Evolutionary conservation across 2,797 vertebrate genomes (phyloP).

Genomic region (Chaenodraco wilsoni): DNA sequence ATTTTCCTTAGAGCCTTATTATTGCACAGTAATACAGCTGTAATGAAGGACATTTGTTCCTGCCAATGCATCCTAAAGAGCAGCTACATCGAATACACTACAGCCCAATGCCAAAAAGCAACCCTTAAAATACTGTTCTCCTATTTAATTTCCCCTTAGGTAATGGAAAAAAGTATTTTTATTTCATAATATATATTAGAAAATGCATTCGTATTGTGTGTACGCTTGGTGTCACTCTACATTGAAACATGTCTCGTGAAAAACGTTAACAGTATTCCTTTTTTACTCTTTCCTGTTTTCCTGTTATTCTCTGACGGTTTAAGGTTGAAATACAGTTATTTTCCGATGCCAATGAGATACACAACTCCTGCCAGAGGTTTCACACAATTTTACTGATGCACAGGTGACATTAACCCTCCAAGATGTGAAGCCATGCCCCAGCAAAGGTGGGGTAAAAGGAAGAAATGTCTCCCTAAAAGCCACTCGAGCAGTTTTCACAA

Average conservation of each 20-base stretch:
- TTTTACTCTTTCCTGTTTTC: background rate
- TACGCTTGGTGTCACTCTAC: background rate
- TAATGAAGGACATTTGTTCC: background rate
- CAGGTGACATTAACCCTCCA: background rate
- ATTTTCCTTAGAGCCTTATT: background rate
- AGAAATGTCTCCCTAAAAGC: no score
- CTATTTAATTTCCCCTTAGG: background rate
- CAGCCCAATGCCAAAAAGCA: background rate
- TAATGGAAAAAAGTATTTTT: no score
- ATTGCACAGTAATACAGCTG: no score
- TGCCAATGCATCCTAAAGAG: background rate
- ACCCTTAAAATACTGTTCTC: background rate
- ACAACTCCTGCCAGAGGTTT: background rate
- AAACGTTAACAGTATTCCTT: no score
- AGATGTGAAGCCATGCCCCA: background rate
- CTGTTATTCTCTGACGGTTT: background rate
- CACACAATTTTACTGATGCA: background rate
- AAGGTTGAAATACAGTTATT: background rate
- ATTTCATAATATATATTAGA: background rate
- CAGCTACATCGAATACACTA: background rate
- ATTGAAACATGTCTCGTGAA: no score
- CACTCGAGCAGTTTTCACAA: no score
- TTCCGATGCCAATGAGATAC: background rate
- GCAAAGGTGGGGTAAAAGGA: background rate
- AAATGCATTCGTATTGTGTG: background rate